Percentiles rank a stretch among this genome's conserved stretches.
Evolutionary conservation across 2,888 invertebrate genomes (phyloP).

Genomic region (Emesis russula): DNA sequence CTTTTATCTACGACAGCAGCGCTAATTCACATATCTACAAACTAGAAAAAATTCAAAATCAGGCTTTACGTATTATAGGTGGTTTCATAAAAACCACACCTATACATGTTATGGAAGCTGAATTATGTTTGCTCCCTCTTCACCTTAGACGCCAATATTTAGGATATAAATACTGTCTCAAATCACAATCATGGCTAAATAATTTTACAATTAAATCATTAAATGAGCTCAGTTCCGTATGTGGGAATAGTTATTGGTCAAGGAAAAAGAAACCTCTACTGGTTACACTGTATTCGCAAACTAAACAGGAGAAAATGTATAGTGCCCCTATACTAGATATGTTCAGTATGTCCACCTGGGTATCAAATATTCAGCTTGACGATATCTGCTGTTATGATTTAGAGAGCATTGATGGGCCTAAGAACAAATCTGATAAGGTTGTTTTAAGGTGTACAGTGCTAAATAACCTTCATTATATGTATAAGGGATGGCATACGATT

Average conservation of each 20-base stretch:
- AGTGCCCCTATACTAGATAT: conserved; percentile 28
- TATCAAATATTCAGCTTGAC: conserved; percentile 18
- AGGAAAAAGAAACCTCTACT: not conserved
- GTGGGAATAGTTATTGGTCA: not conserved
- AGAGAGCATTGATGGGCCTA: not conserved
- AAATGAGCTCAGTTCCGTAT: not conserved
- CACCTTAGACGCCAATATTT: too few species aligned
- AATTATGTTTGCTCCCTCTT: too few species aligned
- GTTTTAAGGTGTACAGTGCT: not conserved
- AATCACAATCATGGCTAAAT: not conserved
- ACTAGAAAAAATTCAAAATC: too few species aligned
- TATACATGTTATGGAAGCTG: too few species aligned
- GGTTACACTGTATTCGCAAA: too few species aligned
- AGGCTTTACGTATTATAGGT: too few species aligned
- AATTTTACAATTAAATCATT: not conserved
- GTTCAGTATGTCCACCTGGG: conserved; percentile 28
- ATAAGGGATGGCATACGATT: not conserved
- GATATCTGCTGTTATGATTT: conserved; percentile 19
- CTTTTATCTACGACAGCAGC: too few species aligned
- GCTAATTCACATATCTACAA: too few species aligned
- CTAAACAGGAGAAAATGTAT: conserved; percentile 9
- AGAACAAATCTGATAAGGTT: conserved; percentile 16
- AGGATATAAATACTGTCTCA: not conserved
- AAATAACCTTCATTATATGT: conserved; percentile 13
- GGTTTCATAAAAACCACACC: too few species aligned